A percentile compares a stretch with the other conserved stretches of the same genome.
phyloP scores from a whole-genome alignment of 2,888 invertebrate genomes.

The Drosophila merina region DNA sequence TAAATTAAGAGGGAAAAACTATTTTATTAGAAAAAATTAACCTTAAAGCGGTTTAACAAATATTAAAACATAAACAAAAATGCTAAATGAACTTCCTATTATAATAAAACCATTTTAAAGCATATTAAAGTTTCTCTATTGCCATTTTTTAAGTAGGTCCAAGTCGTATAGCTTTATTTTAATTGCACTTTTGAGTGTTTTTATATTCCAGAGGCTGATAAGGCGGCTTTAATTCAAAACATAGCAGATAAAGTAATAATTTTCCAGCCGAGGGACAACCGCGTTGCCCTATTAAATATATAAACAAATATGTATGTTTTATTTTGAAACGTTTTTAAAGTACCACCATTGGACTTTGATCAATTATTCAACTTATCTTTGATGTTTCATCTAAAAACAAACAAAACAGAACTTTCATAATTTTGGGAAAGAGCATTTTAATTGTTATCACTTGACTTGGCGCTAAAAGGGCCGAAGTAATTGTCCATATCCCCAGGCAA shows the following conservation, averaged over 20 bases:
- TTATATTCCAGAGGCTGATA: slow-evolving; percentile 26
- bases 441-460: slow-evolving; percentile 42
- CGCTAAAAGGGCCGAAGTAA: slow-evolving; percentile 14
- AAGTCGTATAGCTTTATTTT: slow-evolving; percentile 7
- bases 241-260: slow-evolving; percentile 51
- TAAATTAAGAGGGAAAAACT: background rate
- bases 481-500: slow-evolving; percentile 25
- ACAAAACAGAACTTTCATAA: slow-evolving; percentile 1
- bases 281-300: background rate
- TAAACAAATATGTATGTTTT: background rate
- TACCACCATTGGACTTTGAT: background rate
- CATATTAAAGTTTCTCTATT: slow-evolving; percentile 5
- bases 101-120: slow-evolving; percentile 4
- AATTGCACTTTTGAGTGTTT: slow-evolving; percentile 19
- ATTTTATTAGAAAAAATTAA: background rate
- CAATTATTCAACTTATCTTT: background rate
- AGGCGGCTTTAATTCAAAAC: slow-evolving; percentile 12
- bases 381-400: background rate
- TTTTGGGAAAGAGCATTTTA: slow-evolving; percentile 17
- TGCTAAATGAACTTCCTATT: background rate
- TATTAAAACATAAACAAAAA: background rate
- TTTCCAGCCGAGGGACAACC: slow-evolving; percentile 20
- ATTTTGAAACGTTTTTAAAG: background rate
- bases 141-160: background rate
- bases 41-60: too few species aligned